Base-by-base conservation (phyloP, 2,797 vertebrate species). In the Amblyopsis hoosieri region DNA sequence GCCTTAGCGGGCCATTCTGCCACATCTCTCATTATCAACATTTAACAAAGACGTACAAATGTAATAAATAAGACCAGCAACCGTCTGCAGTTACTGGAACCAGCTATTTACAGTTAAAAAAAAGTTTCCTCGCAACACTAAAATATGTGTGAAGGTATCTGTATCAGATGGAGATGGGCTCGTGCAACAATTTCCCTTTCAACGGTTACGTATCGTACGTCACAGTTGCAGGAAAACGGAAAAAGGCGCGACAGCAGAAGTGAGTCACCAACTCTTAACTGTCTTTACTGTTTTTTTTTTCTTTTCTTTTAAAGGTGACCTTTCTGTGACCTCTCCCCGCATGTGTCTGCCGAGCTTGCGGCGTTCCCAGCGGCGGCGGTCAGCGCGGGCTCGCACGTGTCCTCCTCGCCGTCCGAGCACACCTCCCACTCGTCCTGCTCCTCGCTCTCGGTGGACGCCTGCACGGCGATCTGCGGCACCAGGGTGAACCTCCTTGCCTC, bases 401-500 rank as follows among this genome's bases (percentile, higher is more conserved):
- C 91, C 56, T 80, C 79, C 37, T 93, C 91, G 9, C 83, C 87
- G 1, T 93, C 92, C 1, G 93, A 93, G 70, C 93, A 94, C 1
- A 92, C 93, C 77, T 94, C 94, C 94, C 93, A 96, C 42, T 90
- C 90, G 0, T 93, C 94, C 62, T 86, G 92, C 72, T 94, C 94
- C 0, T 93, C 90, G 0, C 93, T 93, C 81, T 96, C 95, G 0
- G 89, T 91, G 0, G 95, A 94, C 10, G 93, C 95, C 81, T 97
- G 94, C 67, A 98, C 96, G 0, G 95, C 97, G 0, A 98, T 98
- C 85, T 96, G 95, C 0, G 97, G 97, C 15, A 96, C 95, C 0
- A 90, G 76, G 0, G 81, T 78, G 29, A 90, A 89, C 66, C 89
- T 92, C 3, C 84, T 84, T 15, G 86, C 84, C 0, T 4, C 54